Base-by-base conservation (phyloP, 1,140 invertebrate species). In the Lamellibrachia luymesi region DNA sequence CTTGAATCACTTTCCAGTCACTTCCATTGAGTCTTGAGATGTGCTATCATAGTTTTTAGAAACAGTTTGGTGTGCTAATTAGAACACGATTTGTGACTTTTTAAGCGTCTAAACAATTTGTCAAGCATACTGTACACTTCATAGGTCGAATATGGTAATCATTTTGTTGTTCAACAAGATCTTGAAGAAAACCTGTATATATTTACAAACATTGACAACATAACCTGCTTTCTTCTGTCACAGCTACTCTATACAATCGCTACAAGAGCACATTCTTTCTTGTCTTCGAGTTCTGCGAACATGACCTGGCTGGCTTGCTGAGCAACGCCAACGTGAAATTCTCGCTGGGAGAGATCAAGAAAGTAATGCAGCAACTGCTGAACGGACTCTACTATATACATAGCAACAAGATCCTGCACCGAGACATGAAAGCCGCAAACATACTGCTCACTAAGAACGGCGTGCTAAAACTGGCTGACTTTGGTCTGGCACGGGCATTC, bases 351-450 rank as follows among this genome's bases (percentile, higher is more conserved):
- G 99, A 99, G 97, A 99, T 99, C 89, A 99, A 99, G 95, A 99
- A 99, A 97, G 98, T 97, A 51, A 99, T 99, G 98, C 98, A 99
- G 96, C 99, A 99, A 96, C 96, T 99, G 50, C 96, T 99, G 0
- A 99, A 99, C 96, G 99, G 99, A 51, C 97, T 99, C 0, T 99
- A 99, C 96, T 99, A 99, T 95, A 99, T 99, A 96, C 99, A 99
- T 95, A 98, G 98, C 94, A 99, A 99, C 96, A 99, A 99, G 96
- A 98, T 98, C 94, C 96, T 99, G 0, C 98, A 99, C 96, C 97
- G 99, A 95, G 99, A 99, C 95, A 99, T 99, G 98, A 99, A 99
- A 97, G 98, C 99, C 90, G 99, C 99, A 0, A 99, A 99, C 97
- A 98, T 99, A 92, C 96, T 99, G 2, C 99, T 99, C 92, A 99